phyloP scores from a whole-genome alignment of 2,888 invertebrate species.

The Tinea semifulvella region DNA sequence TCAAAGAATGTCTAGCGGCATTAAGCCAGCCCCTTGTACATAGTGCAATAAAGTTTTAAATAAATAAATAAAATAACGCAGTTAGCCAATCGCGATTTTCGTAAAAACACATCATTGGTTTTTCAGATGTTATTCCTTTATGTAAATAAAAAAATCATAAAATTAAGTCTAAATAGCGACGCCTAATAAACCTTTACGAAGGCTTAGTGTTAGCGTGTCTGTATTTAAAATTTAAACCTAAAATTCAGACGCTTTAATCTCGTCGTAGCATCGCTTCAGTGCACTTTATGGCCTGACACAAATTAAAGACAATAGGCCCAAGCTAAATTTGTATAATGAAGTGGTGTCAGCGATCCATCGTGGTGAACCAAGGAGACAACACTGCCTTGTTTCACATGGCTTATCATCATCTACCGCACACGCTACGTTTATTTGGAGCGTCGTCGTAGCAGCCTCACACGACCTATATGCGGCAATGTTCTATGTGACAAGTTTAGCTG shows the following conservation, averaged over 20 bases:
- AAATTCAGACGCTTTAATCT: constrained; percentile 59
- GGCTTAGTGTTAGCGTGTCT: constrained; percentile 10
- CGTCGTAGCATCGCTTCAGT: constrained; percentile 42
- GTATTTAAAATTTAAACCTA: constrained; percentile 40
- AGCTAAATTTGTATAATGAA: constrained; percentile 40
- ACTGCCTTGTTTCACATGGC: constrained; percentile 15
- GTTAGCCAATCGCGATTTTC: constrained; percentile 34
- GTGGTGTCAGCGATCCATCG: constrained; percentile 30
- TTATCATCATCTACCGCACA: constrained; percentile 58
- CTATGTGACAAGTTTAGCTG: constrained; percentile 23
- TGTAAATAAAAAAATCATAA: background rate
- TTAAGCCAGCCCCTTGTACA: no score
- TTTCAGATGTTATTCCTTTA: background rate
- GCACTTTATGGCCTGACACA: constrained; percentile 42
- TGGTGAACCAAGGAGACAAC: constrained; percentile 21
- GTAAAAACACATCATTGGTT: constrained; percentile 17
- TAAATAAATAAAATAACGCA: no score
- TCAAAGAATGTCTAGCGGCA: no score
- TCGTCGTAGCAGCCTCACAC: constrained; percentile 7
- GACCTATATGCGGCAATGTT: constrained; percentile 12
- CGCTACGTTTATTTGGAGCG: constrained; percentile 53
- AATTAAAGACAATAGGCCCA: constrained; percentile 21
- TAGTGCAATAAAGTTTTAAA: no score
- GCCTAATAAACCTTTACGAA: background rate
- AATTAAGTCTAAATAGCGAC: background rate